Conservation (phyloP, 2,797 vertebrate species). For the Sphaeramia orbicularis region DNA sequence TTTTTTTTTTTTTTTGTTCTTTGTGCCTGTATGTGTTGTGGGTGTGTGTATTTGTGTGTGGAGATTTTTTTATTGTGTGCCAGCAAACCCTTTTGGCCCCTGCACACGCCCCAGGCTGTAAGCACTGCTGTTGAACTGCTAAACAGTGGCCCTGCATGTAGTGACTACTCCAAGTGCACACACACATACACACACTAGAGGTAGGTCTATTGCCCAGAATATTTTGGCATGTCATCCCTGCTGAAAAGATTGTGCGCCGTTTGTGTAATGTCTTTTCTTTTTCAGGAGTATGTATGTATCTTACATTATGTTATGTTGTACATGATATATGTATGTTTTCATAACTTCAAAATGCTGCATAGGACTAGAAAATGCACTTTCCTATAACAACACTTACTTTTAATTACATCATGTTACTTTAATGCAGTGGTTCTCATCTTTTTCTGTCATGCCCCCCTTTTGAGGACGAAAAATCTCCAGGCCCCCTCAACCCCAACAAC, state of each 20-base stretch:
- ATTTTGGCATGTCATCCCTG: constrained; percentile 54
- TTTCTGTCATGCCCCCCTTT: no score
- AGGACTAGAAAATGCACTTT: background rate
- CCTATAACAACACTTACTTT: constrained; percentile 1
- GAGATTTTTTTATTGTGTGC: constrained; percentile 73
- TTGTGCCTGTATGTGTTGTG: constrained; percentile 54
- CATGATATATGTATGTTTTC: background rate
- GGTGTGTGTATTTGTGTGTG: constrained; percentile 31
- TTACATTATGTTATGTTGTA: background rate
- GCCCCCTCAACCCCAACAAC: no score
- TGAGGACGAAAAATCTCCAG: no score
- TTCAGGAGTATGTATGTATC: background rate
- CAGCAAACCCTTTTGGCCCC: constrained; percentile 79
- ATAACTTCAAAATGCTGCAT: constrained; percentile 5
- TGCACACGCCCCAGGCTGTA: constrained; percentile 77
- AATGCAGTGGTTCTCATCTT: background rate
- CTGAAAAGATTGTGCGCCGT: constrained; percentile 19
- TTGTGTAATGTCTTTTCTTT: constrained; percentile 3
- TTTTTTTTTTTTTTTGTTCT: constrained; percentile 62
- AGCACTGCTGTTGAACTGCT: constrained; percentile 81
- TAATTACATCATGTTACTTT: constrained; percentile 5
- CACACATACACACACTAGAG: constrained; percentile 33
- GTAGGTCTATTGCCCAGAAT: constrained; percentile 39
- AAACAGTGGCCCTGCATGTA: constrained; percentile 78
- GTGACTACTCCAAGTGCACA: constrained; percentile 66